Percentiles rank a stretch among this genome's conserved stretches.
Evolutionary conservation across 2,113 vertebrate genomes (phyloP).

Genomic region (Syrrhaptes paradoxus): DNA sequence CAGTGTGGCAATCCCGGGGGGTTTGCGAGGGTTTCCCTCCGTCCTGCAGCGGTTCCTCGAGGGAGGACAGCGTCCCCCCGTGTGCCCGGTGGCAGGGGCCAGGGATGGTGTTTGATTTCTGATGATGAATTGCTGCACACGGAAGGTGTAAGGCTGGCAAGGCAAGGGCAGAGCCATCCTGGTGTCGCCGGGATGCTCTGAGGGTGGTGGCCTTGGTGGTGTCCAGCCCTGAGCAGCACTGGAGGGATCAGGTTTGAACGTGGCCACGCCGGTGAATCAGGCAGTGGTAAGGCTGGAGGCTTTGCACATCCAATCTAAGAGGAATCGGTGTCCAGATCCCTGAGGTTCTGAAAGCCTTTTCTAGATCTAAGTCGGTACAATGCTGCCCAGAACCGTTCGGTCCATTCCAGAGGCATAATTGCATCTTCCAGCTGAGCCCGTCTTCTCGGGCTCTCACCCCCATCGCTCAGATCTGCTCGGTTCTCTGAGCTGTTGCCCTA

Average conservation of each 20-base stretch:
- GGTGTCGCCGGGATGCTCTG: background rate
- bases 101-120: too few species aligned
- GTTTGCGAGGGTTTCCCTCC: too few species aligned
- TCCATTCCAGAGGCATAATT: background rate
- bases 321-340: background rate
- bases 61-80: background rate
- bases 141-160: background rate
- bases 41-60: background rate
- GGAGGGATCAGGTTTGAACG: background rate
- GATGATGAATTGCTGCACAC: too few species aligned
- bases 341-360: background rate
- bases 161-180: background rate
- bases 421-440: background rate
- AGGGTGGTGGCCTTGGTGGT: too few species aligned
- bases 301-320: background rate
- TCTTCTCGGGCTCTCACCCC: background rate
- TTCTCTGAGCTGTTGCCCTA: background rate
- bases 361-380: background rate
- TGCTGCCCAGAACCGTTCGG: fast-evolving
- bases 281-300: background rate
- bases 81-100: background rate
- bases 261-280: background rate
- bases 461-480: fast-evolving
- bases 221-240: background rate
- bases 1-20: too few species aligned